Evolutionary conservation across 2,888 invertebrate species (phyloP).

Genomic region (Celastrina argiolus): DNA sequence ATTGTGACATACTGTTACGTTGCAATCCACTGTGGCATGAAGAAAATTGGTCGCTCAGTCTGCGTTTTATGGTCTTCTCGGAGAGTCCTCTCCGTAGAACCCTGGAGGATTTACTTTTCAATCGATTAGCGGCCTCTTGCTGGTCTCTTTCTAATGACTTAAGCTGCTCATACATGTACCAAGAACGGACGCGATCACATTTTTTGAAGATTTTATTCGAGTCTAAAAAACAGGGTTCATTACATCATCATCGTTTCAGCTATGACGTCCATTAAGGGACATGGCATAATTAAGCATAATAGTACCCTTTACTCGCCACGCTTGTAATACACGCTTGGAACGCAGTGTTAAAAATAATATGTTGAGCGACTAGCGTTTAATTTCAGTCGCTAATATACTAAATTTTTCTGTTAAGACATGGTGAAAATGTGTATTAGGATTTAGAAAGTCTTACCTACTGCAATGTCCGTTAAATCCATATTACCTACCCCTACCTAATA

Average conservation of each 20-base stretch:
- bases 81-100: conserved; percentile 54
- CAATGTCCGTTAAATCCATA: neutral
- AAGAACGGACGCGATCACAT: conserved; percentile 60
- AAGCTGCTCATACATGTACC: conserved; percentile 69
- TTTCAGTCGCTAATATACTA: no score
- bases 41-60: conserved; percentile 41
- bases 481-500: neutral
- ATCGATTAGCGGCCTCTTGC: conserved; percentile 52
- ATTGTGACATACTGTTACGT: conserved; percentile 38
- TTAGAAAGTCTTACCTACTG: neutral
- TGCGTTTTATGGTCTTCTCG: neutral
- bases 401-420: neutral
- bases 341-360: no score
- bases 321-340: no score
- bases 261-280: no score
- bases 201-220: conserved; percentile 50
- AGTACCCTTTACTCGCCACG: no score
- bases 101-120: conserved; percentile 51
- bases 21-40: conserved; percentile 45
- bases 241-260: no score
- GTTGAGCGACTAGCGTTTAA: no score
- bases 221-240: conserved; percentile 42
- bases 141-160: conserved; percentile 62
- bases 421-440: neutral
- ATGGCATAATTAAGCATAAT: no score